phyloP scores from a whole-genome alignment of 2,797 vertebrate species.

The Anguilla anguilla region DNA sequence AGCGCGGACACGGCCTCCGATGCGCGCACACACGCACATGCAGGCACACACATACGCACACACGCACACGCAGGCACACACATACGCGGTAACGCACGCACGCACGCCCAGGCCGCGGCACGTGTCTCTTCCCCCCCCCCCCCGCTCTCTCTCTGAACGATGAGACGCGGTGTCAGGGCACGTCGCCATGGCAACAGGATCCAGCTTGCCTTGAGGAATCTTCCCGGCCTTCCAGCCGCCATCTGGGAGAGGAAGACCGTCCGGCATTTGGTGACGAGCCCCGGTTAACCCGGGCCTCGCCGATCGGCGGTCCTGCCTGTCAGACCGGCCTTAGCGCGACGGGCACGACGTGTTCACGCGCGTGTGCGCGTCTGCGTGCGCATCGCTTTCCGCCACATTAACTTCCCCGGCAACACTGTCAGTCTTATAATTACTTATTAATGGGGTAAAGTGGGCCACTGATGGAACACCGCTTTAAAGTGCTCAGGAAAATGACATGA shows the following conservation, averaged over 20 bases:
- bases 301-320: constrained; percentile 19
- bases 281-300: constrained; percentile 31
- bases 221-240: constrained; percentile 33
- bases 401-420: neutral
- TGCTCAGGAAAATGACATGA: no score
- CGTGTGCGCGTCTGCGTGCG: neutral
- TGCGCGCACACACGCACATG: neutral
- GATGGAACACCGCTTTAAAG: neutral
- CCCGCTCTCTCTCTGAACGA: no score
- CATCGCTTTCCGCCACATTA: constrained; percentile 17
- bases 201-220: constrained; percentile 42
- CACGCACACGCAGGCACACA: neutral
- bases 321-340: neutral
- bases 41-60: neutral
- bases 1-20: neutral
- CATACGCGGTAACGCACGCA: no score
- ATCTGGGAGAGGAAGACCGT: constrained; percentile 32
- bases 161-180: neutral
- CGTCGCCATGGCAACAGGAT: constrained; percentile 51
- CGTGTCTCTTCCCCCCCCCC: neutral
- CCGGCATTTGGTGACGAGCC: constrained; percentile 18
- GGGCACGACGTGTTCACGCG: neutral
- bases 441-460: neutral
- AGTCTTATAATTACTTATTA: constrained; percentile 6
- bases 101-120: neutral